These are phyloP conservation scores for Pygoscelis antarcticus DNA, from an alignment of 2,113 vertebrate genomes.

Conservation along the genomic window DNA sequence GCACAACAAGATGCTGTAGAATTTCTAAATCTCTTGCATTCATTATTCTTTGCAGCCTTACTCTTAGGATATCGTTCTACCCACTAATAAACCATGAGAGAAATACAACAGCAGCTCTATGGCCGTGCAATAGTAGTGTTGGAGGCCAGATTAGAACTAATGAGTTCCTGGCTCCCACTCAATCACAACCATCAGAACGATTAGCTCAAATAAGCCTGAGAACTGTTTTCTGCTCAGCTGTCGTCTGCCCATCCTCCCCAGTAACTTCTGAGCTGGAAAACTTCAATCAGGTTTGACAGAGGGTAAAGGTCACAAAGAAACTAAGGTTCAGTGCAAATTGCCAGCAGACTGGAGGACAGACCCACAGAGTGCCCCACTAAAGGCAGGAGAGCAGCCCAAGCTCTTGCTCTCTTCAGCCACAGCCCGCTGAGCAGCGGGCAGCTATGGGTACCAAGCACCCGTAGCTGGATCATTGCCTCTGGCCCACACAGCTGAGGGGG, in stretches of 20 bases:
- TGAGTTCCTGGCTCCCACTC: constrained; percentile 46
- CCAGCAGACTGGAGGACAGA: not conserved
- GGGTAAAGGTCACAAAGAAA: not conserved
- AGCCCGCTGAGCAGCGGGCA: not conserved
- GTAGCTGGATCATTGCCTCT: accelerated
- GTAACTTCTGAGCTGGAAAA: not conserved
- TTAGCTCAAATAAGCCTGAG: constrained; percentile 20
- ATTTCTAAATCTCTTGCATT: not conserved
- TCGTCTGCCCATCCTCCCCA: not conserved
- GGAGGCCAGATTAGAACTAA: constrained; percentile 30
- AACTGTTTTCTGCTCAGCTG: not conserved
- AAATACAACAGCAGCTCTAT: not conserved
- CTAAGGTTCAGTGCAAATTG: not conserved
- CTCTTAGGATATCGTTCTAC: not conserved
- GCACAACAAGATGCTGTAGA: not conserved
- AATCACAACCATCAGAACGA: constrained; percentile 15
- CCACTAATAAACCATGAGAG: not conserved
- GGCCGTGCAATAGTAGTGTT: not conserved
- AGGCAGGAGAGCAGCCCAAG: not conserved
- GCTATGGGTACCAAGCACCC: not conserved
- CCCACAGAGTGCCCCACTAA: not conserved
- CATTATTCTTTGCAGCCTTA: not conserved
- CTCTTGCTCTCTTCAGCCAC: not conserved
- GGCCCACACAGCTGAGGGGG: accelerated
- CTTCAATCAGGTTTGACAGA: not conserved